A percentile compares a stretch with the other conserved stretches of the same genome.
Evolutionary conservation across 2,113 vertebrate species (phyloP).

Genomic region (Poeciliopsis prolifica): DNA sequence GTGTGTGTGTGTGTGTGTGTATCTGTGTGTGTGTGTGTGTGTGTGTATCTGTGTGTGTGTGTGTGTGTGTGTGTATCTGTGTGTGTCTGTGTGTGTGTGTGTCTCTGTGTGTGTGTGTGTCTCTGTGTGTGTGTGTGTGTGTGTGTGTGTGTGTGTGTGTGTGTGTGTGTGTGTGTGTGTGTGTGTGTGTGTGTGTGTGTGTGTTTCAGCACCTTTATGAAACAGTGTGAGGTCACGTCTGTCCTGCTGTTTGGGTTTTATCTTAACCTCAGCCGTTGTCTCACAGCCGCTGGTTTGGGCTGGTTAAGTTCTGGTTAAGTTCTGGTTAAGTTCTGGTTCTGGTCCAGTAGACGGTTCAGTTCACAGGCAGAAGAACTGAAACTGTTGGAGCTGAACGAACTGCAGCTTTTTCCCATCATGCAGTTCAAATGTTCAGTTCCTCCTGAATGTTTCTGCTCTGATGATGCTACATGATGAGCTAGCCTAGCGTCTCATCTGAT

Average conservation of each 20-base stretch:
- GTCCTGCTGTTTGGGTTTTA: constrained; percentile 27
- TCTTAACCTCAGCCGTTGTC: neutral
- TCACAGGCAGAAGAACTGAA: too few relatives aligned
- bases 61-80: too few relatives aligned
- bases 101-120: constrained; percentile 14
- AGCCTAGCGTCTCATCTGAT: neutral
- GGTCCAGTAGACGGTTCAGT: too few relatives aligned
- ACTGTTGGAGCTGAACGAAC: neutral
- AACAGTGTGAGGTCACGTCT: neutral
- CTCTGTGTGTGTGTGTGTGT: constrained; percentile 21
- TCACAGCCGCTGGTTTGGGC: too few relatives aligned
- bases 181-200: constrained; percentile 19
- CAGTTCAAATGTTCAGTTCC: neutral
- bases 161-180: constrained; percentile 20
- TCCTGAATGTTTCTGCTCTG: too few relatives aligned
- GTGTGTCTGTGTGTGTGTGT: constrained; percentile 24
- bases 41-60: constrained; percentile 16
- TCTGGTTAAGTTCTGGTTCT: too few relatives aligned
- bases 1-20: constrained; percentile 9
- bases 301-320: too few relatives aligned
- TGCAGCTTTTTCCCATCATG: neutral
- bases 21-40: constrained; percentile 26
- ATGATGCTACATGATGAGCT: too few relatives aligned
- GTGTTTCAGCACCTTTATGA: constrained; percentile 11
- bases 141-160: constrained; percentile 17